Evolutionary conservation across 2,113 vertebrate species (phyloP).

Genomic region (Carassius gibelio): DNA sequence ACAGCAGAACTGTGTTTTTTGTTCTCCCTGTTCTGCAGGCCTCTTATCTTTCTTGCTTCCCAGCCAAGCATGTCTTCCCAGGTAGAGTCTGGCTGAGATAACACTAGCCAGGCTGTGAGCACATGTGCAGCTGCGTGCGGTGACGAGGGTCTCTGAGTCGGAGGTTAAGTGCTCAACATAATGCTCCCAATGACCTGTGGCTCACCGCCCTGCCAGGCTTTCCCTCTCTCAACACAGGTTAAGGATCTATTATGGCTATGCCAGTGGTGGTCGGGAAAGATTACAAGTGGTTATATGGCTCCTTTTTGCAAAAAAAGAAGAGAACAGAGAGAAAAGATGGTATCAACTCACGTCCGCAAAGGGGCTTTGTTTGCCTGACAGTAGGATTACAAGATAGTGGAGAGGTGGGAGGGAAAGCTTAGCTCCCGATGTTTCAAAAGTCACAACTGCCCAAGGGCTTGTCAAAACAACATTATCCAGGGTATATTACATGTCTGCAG

Average conservation of each 20-base stretch:
- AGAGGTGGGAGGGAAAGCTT: constrained; percentile 65
- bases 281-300: constrained; percentile 60
- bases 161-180: constrained; percentile 50
- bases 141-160: constrained; percentile 21
- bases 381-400: constrained; percentile 68
- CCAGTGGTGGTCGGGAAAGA: constrained; percentile 61
- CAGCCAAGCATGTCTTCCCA: constrained; percentile 49
- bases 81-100: constrained; percentile 47
- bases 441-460: constrained; percentile 66
- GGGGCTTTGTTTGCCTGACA: constrained; percentile 70
- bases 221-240: constrained; percentile 62
- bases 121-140: constrained; percentile 38
- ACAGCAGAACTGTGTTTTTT: constrained; percentile 12
- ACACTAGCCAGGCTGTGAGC: constrained; percentile 7
- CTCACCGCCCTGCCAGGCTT: not conserved
- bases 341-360: constrained; percentile 62
- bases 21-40: constrained; percentile 2
- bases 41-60: constrained; percentile 32
- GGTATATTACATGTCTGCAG: constrained; percentile 55
- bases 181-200: constrained; percentile 43
- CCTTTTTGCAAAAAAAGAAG: constrained; percentile 58
- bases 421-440: constrained; percentile 63
- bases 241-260: constrained; percentile 62
- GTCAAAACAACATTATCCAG: constrained; percentile 74
- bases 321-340: constrained; percentile 58